Percentiles rank a stretch among this genome's conserved stretches.
Conservation (phyloP, 2,797 vertebrate genomes). For the Siniperca scherzeri region DNA sequence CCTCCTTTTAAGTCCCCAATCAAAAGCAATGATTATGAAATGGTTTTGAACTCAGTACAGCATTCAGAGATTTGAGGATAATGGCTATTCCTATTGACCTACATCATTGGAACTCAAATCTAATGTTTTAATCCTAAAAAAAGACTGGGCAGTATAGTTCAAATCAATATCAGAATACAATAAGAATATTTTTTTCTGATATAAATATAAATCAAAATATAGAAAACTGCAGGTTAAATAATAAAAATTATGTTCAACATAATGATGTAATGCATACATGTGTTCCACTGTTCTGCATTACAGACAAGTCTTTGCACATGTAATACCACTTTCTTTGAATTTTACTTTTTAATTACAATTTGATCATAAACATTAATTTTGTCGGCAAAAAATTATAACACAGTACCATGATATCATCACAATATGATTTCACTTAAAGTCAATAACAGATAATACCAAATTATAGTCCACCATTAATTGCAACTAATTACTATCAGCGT, state of each 20-base stretch:
- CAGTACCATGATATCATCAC: background rate
- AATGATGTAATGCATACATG: background rate
- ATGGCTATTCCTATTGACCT: constrained; percentile 14
- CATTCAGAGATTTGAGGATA: constrained; percentile 35
- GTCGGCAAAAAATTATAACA: background rate
- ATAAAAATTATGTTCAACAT: background rate
- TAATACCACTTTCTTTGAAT: background rate
- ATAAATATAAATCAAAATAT: background rate
- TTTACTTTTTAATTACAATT: background rate
- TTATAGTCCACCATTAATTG: background rate
- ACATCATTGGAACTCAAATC: background rate
- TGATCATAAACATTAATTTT: background rate
- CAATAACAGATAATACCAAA: background rate
- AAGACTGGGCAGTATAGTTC: background rate
- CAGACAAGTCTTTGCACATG: background rate
- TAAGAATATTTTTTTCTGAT: background rate
- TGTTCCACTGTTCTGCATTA: background rate
- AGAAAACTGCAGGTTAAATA: background rate
- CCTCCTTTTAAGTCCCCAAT: constrained; percentile 66
- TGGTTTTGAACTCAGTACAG: constrained; percentile 50
- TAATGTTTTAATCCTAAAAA: background rate
- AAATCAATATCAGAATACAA: background rate
- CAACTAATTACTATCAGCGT: background rate
- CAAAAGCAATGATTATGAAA: constrained; percentile 79
- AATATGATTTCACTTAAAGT: constrained; percentile 19